These are phyloP conservation scores for Polydrusus pterygomalis DNA, from an alignment of 2,888 invertebrate genomes.

Conservation along the genomic window DNA sequence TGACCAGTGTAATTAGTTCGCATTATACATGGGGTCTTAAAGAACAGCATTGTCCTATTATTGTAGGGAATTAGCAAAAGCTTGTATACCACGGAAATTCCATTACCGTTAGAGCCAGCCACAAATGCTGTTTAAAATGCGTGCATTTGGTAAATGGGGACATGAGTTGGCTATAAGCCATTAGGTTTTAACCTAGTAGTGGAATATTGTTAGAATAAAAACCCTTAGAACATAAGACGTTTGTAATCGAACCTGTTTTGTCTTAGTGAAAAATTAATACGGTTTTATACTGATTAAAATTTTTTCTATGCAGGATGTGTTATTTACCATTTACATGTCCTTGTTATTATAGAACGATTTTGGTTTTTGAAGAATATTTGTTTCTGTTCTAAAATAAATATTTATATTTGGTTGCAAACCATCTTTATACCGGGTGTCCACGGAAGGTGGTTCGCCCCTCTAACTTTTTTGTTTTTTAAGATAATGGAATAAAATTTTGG, in stretches of 20 bases:
- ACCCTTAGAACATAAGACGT: not conserved
- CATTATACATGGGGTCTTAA: not conserved
- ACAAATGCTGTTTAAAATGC: slow-evolving; percentile 25
- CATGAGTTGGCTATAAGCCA: slow-evolving; percentile 18
- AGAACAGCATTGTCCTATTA: slow-evolving; percentile 1
- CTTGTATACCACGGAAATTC: slow-evolving; percentile 11
- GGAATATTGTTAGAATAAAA: slow-evolving; percentile 1
- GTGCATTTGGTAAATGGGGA: slow-evolving; percentile 15
- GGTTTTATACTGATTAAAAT: not conserved
- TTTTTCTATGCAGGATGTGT: no score
- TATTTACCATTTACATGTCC: no score
- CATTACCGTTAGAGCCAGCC: not conserved
- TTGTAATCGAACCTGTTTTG: not conserved
- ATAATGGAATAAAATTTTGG: no score
- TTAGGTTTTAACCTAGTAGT: slow-evolving; percentile 5
- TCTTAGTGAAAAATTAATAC: not conserved
- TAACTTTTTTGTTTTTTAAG: no score
- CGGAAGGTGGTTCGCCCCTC: no score
- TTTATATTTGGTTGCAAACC: no score
- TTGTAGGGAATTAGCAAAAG: slow-evolving; percentile 3
- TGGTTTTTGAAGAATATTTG: no score
- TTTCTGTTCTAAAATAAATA: no score
- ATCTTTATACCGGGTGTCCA: no score
- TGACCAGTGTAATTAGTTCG: not conserved
- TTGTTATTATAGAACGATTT: no score